These are phyloP conservation scores for Pristionchus maxplancki DNA, from an alignment of 2,888 invertebrate genomes.

Conservation along the genomic window DNA sequence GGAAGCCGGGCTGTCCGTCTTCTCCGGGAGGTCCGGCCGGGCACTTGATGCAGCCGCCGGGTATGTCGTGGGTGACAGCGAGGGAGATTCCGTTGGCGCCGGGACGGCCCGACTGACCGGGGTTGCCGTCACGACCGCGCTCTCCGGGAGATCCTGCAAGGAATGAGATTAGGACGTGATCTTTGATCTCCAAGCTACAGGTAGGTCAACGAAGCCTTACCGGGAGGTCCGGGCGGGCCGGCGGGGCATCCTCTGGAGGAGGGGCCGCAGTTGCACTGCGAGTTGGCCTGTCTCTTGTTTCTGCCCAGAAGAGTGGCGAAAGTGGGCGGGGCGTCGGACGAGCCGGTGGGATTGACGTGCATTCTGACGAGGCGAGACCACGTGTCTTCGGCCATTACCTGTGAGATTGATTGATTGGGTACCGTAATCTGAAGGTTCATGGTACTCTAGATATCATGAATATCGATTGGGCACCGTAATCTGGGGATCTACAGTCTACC, in stretches of 20 bases:
- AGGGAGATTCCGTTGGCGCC: slow-evolving; percentile 52
- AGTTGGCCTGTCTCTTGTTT: slow-evolving; percentile 50
- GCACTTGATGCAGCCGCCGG: slow-evolving; percentile 47
- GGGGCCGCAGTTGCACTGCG: slow-evolving; percentile 51
- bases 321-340: slow-evolving; percentile 51
- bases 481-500: background rate
- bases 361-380: slow-evolving; percentile 50
- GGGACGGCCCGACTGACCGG: slow-evolving; percentile 43
- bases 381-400: slow-evolving; percentile 48
- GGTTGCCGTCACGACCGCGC: slow-evolving; percentile 42
- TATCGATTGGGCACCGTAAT: background rate
- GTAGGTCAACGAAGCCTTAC: background rate
- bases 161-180: background rate
- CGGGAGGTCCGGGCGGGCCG: slow-evolving; percentile 51
- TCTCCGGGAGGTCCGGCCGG: slow-evolving; percentile 48
- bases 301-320: slow-evolving; percentile 51
- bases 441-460: too few relatives aligned
- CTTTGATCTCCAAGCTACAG: background rate
- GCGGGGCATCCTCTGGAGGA: slow-evolving; percentile 51
- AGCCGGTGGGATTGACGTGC: slow-evolving; percentile 50
- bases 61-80: slow-evolving; percentile 48
- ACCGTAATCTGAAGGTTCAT: too few relatives aligned
- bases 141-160: slow-evolving; percentile 23
- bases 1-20: slow-evolving; percentile 48
- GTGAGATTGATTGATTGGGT: background rate